Conservation (phyloP, 2,797 vertebrate genomes). For the Anabacerthia variegaticeps region DNA sequence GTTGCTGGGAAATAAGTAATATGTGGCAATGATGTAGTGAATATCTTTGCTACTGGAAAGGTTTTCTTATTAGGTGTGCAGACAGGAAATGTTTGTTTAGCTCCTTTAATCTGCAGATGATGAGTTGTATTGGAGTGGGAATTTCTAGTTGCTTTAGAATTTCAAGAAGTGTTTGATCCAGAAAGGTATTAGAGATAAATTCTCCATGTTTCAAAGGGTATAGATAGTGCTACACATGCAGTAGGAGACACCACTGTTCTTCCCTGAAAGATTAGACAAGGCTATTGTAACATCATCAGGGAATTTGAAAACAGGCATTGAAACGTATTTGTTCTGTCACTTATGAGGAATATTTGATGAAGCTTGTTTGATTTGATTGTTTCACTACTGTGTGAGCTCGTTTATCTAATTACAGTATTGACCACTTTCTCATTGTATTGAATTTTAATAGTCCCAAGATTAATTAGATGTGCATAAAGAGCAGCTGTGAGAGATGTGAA, state of each 20-base stretch:
- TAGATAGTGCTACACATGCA: background rate
- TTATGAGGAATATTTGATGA: conserved; percentile 52
- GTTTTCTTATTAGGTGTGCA: background rate
- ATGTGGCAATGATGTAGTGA: background rate
- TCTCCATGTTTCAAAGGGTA: conserved; percentile 14
- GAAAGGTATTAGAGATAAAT: background rate
- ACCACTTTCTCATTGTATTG: conserved; percentile 27
- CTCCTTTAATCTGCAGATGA: conserved; percentile 12
- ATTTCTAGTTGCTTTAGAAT: conserved; percentile 13
- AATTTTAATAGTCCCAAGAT: conserved; percentile 45
- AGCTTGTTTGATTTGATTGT: conserved; percentile 57
- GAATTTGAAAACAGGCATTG: conserved; percentile 20
- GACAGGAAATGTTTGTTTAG: background rate
- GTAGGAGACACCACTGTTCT: background rate
- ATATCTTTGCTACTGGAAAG: background rate
- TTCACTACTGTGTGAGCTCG: background rate
- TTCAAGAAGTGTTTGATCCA: conserved; percentile 22
- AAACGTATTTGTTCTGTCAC: conserved; percentile 40
- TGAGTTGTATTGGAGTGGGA: background rate
- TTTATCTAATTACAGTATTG: conserved; percentile 56
- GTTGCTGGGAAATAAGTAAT: background rate
- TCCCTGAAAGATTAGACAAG: conserved; percentile 12
- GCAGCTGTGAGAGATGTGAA: background rate
- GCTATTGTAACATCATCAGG: background rate
- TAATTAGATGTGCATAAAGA: conserved; percentile 44